A percentile compares a stretch with the other conserved stretches of the same genome.
These are phyloP conservation scores for Phoeniculus purpureus DNA, from an alignment of 2,797 vertebrate species.

Conservation along the genomic window DNA sequence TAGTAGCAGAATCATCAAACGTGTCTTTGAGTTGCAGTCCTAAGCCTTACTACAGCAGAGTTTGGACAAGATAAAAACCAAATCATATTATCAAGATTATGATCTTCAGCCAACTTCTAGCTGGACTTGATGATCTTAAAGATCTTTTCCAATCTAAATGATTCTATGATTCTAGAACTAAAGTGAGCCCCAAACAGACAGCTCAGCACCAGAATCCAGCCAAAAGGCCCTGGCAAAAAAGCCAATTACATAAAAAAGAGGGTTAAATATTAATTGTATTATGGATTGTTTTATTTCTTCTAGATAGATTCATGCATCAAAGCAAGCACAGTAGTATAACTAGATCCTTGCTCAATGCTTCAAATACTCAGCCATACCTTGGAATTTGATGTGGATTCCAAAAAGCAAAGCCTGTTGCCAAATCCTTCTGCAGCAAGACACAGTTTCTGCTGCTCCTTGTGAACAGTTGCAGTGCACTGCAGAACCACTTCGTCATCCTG, in stretches of 20 bases:
- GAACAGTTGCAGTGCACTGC: conserved; percentile 89
- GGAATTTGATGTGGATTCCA: conserved; percentile 96
- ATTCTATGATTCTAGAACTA: not conserved
- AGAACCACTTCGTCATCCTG: conserved; percentile 96
- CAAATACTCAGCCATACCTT: conserved; percentile 81
- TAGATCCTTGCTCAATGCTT: not conserved
- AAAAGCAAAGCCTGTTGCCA: conserved; percentile 95
- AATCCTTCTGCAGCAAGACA: conserved; percentile 96
- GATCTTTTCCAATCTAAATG: no score
- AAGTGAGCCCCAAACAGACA: not conserved
- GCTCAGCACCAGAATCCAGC: not conserved
- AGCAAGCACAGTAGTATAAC: not conserved
- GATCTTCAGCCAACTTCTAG: not conserved
- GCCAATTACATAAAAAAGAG: not conserved
- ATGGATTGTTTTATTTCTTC: not conserved
- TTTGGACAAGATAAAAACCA: not conserved
- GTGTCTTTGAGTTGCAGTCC: not conserved
- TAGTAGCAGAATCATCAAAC: not conserved
- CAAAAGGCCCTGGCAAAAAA: not conserved
- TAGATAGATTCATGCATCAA: not conserved
- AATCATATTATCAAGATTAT: not conserved
- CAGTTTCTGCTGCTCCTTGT: conserved; percentile 94
- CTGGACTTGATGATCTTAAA: not conserved
- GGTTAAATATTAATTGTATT: not conserved
- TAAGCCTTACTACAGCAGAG: not conserved